Evolutionary conservation across 2,888 invertebrate genomes (phyloP).

Genomic region (Venustoraphidia nigricollis): DNA sequence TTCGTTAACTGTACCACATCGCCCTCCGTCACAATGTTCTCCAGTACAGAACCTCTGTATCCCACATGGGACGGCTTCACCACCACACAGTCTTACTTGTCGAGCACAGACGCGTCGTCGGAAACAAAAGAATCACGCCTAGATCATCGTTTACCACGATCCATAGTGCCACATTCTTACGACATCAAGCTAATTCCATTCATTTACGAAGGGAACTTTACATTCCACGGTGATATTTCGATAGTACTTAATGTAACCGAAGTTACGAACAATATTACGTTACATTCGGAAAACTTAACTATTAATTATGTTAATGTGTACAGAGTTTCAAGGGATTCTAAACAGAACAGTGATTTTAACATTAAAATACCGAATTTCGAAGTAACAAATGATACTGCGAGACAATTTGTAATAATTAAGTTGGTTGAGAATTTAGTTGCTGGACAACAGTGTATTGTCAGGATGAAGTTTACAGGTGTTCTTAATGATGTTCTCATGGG

Average conservation of each 20-base stretch:
- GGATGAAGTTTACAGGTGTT: slow-evolving; percentile 53
- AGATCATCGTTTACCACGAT: slow-evolving; percentile 55
- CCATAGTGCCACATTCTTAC: slow-evolving; percentile 53
- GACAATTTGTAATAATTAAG: slow-evolving; percentile 55
- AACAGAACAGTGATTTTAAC: background rate
- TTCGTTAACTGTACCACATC: slow-evolving; percentile 1
- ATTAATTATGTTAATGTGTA: slow-evolving; percentile 31
- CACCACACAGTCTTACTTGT: slow-evolving; percentile 10
- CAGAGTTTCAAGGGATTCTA: slow-evolving; percentile 4
- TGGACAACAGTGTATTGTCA: slow-evolving; percentile 47
- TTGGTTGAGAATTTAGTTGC: slow-evolving; percentile 38
- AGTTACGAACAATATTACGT: slow-evolving; percentile 48
- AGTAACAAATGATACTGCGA: slow-evolving; percentile 35
- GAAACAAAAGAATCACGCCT: slow-evolving; percentile 22
- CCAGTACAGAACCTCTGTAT: slow-evolving; percentile 5
- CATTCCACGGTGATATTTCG: slow-evolving; percentile 55
- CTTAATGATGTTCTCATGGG: slow-evolving; percentile 64
- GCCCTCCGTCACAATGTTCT: slow-evolving; percentile 6
- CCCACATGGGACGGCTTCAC: slow-evolving; percentile 7
- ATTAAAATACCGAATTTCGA: slow-evolving; percentile 11
- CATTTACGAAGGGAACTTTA: slow-evolving; percentile 59
- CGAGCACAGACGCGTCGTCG: background rate
- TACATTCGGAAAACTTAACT: slow-evolving; percentile 57
- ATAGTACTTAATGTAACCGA: slow-evolving; percentile 44
- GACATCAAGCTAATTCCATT: slow-evolving; percentile 55